Evolutionary conservation across 2,888 invertebrate species (phyloP), one percentile per base, ranked within the genome.

Genomic region (Leptopilina syphax): DNA sequence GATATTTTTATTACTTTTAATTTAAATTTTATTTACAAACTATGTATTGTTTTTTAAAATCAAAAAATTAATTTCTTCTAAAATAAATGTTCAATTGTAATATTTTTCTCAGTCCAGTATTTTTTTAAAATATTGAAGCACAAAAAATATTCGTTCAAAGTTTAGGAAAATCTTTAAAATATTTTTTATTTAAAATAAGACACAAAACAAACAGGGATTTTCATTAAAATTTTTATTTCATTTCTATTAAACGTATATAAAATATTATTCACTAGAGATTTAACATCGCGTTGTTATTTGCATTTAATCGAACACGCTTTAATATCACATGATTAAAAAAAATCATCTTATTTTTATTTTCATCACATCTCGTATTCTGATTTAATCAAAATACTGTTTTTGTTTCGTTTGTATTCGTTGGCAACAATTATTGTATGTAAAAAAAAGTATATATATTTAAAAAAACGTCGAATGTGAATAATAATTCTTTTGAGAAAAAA

Each of bases 261-360:
- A 76, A 41, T 60, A 57, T 81, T 41, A 73, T 9, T 34, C 3
- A 44, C 60, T 84, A 87, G 88, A 67, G 27, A 73, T 81, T 84
- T 82, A 6, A 65, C 5, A 12, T 82, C 54, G 57, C 84, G 27
- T 76, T 85, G 86, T 1, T 80, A 41, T 10, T 87, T 68, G 70
- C 87, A 90, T 12, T 88, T 60, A 77, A 41, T 50, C 82, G 79
- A 50, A 24, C 44, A 65, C 44, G 57, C 12, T 12, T 6, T 73
- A 73, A 73, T 73, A 73, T 73, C 73, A 73, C 73, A 68, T 47
- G 18, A 50, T 68, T 68, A 27, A 50, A 50, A 13, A 27, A 10
- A 18, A 73, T 57, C 0, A 34, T 73, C 34, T 70, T 47, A 34
- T 50, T 10, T 57, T 9, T 34, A 73, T n/a, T 27, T 18, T 63